phyloP scores from a whole-genome alignment of 2,888 invertebrate species.

The Drosophila paracracens region DNA sequence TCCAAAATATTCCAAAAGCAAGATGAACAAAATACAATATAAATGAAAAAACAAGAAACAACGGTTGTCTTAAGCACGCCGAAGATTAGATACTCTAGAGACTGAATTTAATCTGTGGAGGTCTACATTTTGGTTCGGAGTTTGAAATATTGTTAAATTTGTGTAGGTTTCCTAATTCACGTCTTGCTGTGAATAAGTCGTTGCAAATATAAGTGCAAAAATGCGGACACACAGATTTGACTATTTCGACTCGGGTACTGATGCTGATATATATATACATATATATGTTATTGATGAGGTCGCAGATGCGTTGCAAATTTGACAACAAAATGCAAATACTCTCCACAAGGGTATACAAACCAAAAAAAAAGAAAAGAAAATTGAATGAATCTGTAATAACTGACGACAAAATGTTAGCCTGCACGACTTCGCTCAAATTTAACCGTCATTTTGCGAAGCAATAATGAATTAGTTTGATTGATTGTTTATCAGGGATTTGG shows the following conservation, averaged over 20 bases:
- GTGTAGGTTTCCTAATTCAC: neutral
- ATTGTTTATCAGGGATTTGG: conserved; percentile 57
- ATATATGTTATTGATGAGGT: neutral
- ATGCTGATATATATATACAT: neutral
- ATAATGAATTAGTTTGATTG: conserved; percentile 67
- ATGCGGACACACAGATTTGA: neutral
- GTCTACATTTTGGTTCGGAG: neutral
- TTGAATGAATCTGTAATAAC: conserved; percentile 27
- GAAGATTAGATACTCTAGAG: neutral
- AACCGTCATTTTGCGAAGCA: conserved; percentile 37
- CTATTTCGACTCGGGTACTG: neutral
- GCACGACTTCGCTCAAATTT: conserved; percentile 50
- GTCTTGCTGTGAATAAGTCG: no score
- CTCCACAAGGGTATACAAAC: neutral
- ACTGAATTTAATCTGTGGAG: neutral
- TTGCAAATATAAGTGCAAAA: neutral
- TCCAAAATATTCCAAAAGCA: conserved; percentile 13
- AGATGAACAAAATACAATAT: conserved; percentile 18
- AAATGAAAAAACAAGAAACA: conserved; percentile 8
- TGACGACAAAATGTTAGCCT: conserved; percentile 44
- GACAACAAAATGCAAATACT: neutral
- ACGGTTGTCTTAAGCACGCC: neutral
- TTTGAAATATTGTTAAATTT: neutral
- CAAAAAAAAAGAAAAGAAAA: conserved; percentile 9
- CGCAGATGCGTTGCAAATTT: neutral